phyloP scores from a whole-genome alignment of 2,113 vertebrate species.

The Sphaerodactylus townsendi region DNA sequence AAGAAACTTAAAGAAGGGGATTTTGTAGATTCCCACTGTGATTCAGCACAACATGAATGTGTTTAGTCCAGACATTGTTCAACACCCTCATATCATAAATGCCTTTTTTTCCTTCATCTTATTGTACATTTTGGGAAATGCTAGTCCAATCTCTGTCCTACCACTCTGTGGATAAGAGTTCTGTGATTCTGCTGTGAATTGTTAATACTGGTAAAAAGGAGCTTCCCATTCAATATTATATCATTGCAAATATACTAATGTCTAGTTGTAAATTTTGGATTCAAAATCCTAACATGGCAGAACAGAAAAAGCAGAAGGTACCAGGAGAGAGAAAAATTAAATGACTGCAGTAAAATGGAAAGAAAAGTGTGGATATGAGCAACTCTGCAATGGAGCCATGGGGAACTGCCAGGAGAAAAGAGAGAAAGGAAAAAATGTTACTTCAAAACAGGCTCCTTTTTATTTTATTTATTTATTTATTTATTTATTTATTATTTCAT shows the following conservation, averaged over 20 bases:
- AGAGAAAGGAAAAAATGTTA: conserved; percentile 48
- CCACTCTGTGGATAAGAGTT: neutral
- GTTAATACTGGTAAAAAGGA: neutral
- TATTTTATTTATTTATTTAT: too few species aligned
- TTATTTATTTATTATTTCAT: too few species aligned
- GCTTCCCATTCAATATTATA: neutral
- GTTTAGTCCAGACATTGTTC: neutral
- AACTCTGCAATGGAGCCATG: conserved; percentile 29
- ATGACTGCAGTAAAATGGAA: neutral
- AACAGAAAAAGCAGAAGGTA: conserved; percentile 14
- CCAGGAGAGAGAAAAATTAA: neutral
- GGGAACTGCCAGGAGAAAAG: conserved; percentile 29
- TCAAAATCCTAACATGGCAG: neutral
- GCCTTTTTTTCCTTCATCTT: neutral
- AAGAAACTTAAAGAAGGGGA: too few species aligned
- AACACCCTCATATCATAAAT: neutral
- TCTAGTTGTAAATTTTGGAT: neutral
- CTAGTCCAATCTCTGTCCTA: neutral
- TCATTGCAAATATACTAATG: neutral
- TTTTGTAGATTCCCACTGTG: neutral
- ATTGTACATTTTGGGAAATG: neutral
- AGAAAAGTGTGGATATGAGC: conserved; percentile 23
- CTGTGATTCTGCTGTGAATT: neutral
- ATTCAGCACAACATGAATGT: neutral
- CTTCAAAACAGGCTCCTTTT: conserved; percentile 58